A percentile compares a stretch with the other conserved stretches of the same genome.
These are phyloP conservation scores for Australoheros scitulus DNA, from an alignment of 2,113 vertebrate species.

Conservation along the genomic window DNA sequence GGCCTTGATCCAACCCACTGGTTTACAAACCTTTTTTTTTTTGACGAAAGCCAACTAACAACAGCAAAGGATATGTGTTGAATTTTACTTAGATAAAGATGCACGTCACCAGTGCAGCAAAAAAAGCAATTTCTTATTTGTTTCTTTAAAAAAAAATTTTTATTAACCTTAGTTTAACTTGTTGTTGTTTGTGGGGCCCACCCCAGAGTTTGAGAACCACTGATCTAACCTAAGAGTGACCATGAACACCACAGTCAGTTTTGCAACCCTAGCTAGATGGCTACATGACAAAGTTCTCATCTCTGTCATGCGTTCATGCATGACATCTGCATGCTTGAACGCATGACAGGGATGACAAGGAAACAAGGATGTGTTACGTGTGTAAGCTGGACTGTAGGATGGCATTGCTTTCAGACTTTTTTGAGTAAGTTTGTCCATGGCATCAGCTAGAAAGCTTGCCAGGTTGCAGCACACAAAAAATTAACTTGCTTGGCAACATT, in stretches of 20 bases:
- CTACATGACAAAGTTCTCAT: not conserved
- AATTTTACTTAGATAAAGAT: not conserved
- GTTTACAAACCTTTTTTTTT: not conserved
- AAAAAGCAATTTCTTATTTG: not conserved
- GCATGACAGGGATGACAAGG: not conserved
- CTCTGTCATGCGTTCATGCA: not conserved
- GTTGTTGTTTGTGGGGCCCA: not conserved
- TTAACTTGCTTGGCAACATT: not conserved
- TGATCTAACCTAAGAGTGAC: not conserved
- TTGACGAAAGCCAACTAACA: not conserved
- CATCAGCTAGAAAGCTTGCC: rapidly evolving
- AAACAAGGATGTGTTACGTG: not conserved
- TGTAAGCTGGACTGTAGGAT: not conserved
- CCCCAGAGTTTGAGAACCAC: not conserved
- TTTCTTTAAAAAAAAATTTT: not conserved
- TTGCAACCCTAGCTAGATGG: not conserved
- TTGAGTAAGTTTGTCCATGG: not conserved
- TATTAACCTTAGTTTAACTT: not conserved
- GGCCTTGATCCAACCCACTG: not conserved
- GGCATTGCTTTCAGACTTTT: not conserved
- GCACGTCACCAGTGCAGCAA: not conserved
- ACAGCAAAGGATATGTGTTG: not conserved
- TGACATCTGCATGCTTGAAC: not conserved
- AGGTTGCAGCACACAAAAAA: rapidly evolving
- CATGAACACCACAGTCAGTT: not conserved